A percentile compares a stretch with the other conserved stretches of the same genome.
Evolutionary conservation across 2,113 vertebrate species (phyloP).

Genomic region (Pedetes capensis): DNA sequence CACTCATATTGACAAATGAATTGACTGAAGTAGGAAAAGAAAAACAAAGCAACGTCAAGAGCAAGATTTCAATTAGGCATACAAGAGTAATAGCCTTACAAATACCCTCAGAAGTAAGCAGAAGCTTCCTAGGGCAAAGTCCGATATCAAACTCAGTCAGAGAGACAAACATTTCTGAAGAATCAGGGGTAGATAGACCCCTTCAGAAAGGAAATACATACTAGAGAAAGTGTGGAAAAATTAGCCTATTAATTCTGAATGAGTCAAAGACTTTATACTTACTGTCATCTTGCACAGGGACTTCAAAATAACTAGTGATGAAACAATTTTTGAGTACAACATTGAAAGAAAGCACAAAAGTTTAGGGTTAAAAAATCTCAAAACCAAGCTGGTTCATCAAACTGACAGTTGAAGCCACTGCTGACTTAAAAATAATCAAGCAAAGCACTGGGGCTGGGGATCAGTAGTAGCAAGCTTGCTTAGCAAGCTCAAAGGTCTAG

Average conservation of each 20-base stretch:
- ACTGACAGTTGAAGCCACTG: neutral
- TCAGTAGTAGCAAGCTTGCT: no score
- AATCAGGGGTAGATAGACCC: neutral
- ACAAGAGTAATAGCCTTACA: neutral
- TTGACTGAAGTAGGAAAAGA: neutral
- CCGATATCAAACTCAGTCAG: neutral
- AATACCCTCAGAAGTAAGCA: neutral
- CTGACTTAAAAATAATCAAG: conserved; percentile 13
- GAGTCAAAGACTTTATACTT: neutral
- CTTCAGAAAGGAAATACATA: neutral
- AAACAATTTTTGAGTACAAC: conserved; percentile 6
- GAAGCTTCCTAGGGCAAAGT: neutral
- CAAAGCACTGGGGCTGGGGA: no score
- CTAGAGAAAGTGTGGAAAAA: neutral
- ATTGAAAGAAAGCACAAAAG: neutral
- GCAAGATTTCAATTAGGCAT: neutral
- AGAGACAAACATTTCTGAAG: neutral
- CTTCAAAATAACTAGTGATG: conserved; percentile 1
- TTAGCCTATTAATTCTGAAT: neutral
- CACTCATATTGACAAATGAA: neutral
- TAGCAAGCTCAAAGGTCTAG: no score
- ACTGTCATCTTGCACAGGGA: neutral
- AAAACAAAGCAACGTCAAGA: neutral
- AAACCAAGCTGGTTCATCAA: conserved; percentile 21
- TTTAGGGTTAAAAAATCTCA: conserved; percentile 44